Conservation (phyloP, 2,113 vertebrate genomes). For the Macheiramphus alcinus region DNA sequence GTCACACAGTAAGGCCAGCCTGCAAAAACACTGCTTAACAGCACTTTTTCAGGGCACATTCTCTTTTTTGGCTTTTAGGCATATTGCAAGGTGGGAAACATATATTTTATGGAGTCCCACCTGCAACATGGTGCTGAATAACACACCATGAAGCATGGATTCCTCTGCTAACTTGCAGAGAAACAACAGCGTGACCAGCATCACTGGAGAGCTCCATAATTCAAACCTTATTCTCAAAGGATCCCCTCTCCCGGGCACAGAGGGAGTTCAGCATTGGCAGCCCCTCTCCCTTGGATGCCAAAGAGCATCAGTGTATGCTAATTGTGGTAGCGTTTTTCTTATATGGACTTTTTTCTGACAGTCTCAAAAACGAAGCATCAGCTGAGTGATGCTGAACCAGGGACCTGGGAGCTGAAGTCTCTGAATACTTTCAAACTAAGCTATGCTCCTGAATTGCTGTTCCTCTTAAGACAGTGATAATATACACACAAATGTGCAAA, state of each 20-base stretch:
- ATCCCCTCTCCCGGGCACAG: background rate
- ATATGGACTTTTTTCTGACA: background rate
- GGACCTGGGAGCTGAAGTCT: background rate
- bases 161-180: background rate
- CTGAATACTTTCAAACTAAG: background rate
- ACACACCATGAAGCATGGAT: background rate
- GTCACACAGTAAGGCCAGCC: background rate
- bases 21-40: background rate
- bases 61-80: background rate
- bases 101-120: background rate
- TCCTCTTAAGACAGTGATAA: background rate
- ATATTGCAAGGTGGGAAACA: background rate
- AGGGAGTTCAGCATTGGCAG: background rate
- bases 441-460: background rate
- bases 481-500: background rate
- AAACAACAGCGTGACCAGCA: background rate
- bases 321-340: background rate
- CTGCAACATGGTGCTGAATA: background rate
- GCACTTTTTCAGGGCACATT: background rate
- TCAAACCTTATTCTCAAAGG: background rate
- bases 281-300: background rate
- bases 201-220: background rate
- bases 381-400: background rate
- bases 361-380: background rate
- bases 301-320: background rate